Evolutionary conservation across 2,797 vertebrate species (phyloP).

Genomic region (Mycteria americana): DNA sequence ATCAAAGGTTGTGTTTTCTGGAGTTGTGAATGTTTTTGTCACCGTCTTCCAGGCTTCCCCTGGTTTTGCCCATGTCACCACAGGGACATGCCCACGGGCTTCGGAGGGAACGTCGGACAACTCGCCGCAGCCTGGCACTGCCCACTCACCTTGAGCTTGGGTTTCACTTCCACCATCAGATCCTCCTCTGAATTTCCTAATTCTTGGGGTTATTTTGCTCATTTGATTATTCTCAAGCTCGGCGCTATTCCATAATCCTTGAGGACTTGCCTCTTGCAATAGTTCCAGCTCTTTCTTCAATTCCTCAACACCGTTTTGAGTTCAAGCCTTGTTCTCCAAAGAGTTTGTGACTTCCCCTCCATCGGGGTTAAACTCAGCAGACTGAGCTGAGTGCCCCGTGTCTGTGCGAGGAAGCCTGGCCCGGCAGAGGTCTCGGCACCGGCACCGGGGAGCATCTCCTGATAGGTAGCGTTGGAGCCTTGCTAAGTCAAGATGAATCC

Average conservation of each 20-base stretch:
- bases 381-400: accelerated
- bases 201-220: not conserved
- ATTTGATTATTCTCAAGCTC: not conserved
- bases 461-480: not conserved
- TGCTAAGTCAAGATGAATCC: not conserved
- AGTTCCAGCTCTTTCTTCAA: not conserved
- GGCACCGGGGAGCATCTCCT: not conserved
- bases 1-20: not conserved
- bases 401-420: not conserved
- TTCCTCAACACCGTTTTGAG: not conserved
- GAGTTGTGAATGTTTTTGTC: not conserved
- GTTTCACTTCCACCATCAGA: not conserved
- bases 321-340: not conserved
- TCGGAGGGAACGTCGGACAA: not conserved
- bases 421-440: not conserved
- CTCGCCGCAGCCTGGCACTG: not conserved
- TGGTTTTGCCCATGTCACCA: not conserved
- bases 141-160: not conserved
- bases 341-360: not conserved
- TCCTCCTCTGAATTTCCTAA: not conserved
- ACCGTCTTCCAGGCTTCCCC: not conserved
- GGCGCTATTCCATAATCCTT: accelerated
- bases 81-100: not conserved
- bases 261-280: not conserved
- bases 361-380: accelerated